Evolutionary conservation across 2,113 vertebrate species (phyloP).

Genomic region (Ovibos moschatus): DNA sequence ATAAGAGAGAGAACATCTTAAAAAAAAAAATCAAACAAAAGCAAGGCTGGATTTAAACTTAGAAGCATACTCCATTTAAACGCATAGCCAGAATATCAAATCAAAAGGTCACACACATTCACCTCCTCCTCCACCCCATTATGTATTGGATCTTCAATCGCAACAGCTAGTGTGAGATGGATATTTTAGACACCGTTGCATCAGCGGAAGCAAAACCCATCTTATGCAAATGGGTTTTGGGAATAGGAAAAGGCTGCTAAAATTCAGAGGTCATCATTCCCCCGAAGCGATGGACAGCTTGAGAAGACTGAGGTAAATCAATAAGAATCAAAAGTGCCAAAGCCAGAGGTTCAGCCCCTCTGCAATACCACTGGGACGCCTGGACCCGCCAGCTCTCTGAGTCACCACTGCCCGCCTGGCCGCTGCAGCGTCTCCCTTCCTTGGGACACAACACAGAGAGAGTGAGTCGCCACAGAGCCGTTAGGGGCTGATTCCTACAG

Average conservation of each 20-base stretch:
- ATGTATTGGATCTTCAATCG: neutral
- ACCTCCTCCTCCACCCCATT: neutral
- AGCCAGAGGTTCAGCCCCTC: constrained; percentile 58
- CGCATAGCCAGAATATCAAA: neutral
- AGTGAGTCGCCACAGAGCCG: constrained; percentile 53
- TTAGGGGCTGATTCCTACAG: neutral
- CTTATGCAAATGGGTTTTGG: constrained; percentile 65
- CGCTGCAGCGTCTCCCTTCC: constrained; percentile 74
- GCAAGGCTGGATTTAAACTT: constrained; percentile 53
- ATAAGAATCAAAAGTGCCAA: constrained; percentile 54
- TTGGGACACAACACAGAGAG: constrained; percentile 78
- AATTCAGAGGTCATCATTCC: constrained; percentile 69
- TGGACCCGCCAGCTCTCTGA: constrained; percentile 70
- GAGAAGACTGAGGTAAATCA: constrained; percentile 23
- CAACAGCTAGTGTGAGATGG: constrained; percentile 8
- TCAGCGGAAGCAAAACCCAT: constrained; percentile 78
- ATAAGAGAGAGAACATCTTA: constrained; percentile 62
- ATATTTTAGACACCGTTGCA: constrained; percentile 42
- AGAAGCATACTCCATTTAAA: constrained; percentile 55
- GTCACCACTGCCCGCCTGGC: constrained; percentile 75
- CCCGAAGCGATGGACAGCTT: constrained; percentile 44
- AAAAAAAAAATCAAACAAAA: constrained; percentile 63
- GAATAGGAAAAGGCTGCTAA: constrained; percentile 87
- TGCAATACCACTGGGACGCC: constrained; percentile 77
- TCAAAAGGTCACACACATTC: neutral